A percentile compares a stretch with the other conserved stretches of the same genome.
These are phyloP conservation scores for Oceanodroma tethys DNA, from an alignment of 2,113 vertebrate species.

Conservation along the genomic window DNA sequence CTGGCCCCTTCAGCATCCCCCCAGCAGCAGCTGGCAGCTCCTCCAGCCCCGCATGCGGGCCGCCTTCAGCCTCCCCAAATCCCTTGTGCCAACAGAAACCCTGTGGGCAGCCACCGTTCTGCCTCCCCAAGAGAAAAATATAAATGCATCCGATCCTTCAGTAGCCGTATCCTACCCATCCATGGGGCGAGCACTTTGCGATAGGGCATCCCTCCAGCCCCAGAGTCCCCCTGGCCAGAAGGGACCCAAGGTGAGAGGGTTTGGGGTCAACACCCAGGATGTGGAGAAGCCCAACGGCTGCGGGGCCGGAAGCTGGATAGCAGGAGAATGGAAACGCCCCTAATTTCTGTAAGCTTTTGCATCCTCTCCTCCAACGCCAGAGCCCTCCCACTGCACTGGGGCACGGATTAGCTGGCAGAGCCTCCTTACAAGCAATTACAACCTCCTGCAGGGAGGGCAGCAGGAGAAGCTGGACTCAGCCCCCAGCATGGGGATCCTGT, in stretches of 20 bases:
- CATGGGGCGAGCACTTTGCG: rapidly evolving
- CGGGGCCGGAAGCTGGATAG: rapidly evolving
- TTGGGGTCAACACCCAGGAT: neutral
- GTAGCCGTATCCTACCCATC: rapidly evolving
- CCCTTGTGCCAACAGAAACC: neutral
- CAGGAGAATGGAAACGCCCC: neutral
- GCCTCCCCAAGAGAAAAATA: neutral
- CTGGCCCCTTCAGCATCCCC: rapidly evolving
- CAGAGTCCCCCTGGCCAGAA: neutral
- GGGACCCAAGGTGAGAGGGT: rapidly evolving
- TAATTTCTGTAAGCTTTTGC: slow-evolving; percentile 8
- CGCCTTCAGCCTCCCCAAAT: neutral
- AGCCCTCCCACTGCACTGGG: rapidly evolving
- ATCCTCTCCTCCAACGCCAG: neutral
- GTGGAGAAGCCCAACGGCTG: rapidly evolving
- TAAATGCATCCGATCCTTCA: rapidly evolving
- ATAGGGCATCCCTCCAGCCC: neutral
- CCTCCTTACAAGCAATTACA: neutral
- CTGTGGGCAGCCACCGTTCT: rapidly evolving
- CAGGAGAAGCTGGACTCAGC: rapidly evolving
- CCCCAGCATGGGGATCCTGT: rapidly evolving
- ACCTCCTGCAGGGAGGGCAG: rapidly evolving
- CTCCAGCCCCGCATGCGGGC: neutral
- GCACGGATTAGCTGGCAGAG: neutral
- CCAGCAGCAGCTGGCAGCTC: neutral